Percentiles rank a stretch among this genome's conserved stretches.
Conservation (phyloP, 2,113 vertebrate genomes). For the Anoplopoma fimbria region DNA sequence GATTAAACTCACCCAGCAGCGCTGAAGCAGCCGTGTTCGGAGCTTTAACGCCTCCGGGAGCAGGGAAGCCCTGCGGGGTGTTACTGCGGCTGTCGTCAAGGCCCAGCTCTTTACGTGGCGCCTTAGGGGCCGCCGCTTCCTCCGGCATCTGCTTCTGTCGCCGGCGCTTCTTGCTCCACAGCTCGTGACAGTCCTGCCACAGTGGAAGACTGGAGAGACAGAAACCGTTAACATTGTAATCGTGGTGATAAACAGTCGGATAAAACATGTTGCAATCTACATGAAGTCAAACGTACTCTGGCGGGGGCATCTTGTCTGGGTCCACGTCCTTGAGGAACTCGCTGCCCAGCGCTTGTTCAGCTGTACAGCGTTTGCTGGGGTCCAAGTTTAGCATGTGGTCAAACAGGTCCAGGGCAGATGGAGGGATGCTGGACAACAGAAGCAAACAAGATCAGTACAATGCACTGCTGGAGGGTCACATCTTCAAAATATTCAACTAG, state of each 20-base stretch:
- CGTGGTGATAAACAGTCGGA: not conserved
- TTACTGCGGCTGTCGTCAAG: conserved; percentile 96
- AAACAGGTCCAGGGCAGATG: conserved; percentile 93
- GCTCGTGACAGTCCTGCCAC: conserved; percentile 99
- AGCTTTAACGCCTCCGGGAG: conserved; percentile 88
- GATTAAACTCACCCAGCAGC: conserved; percentile 76
- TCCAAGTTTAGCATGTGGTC: conserved; percentile 99
- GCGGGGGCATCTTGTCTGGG: conserved; percentile 97
- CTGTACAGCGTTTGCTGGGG: conserved; percentile 96
- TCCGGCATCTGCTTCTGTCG: conserved; percentile 97
- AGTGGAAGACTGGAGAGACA: conserved; percentile 88
- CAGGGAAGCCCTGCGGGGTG: conserved; percentile 93
- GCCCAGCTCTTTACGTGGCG: conserved; percentile 94
- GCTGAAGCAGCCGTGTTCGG: conserved; percentile 82
- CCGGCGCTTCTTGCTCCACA: conserved; percentile 99
- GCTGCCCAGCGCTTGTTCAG: conserved; percentile 94
- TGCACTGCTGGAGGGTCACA: not conserved
- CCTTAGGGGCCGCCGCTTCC: conserved; percentile 89
- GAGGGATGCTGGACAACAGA: conserved; percentile 87
- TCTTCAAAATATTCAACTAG: not conserved
- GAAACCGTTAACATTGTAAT: not conserved
- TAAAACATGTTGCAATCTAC: not conserved
- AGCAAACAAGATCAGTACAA: not conserved
- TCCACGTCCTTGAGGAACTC: conserved; percentile 97
- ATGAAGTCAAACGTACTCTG: conserved; percentile 87